A percentile compares a stretch with the other conserved stretches of the same genome.
Conservation (phyloP, 2,113 vertebrate genomes). For the Notothenia rossii region DNA sequence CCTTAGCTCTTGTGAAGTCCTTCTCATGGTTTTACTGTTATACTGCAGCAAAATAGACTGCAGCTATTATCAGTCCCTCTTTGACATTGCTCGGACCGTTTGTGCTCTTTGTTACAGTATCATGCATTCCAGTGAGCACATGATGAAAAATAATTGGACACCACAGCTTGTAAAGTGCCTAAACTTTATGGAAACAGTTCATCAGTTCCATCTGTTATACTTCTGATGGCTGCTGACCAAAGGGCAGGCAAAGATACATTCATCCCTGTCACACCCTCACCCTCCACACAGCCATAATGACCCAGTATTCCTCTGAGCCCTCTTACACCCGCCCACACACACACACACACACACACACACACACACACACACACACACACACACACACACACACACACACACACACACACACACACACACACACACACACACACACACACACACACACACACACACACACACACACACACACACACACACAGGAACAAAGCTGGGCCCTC, state of each 20-base stretch:
- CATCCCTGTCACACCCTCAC: constrained; percentile 64
- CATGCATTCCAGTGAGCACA: constrained; percentile 35
- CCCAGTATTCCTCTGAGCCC: constrained; percentile 70
- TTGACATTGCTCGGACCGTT: neutral
- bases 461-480: constrained; percentile 37
- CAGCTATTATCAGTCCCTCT: neutral
- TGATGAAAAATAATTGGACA: constrained; percentile 55
- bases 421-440: neutral
- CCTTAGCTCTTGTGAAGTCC: neutral
- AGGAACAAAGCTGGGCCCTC: constrained; percentile 67
- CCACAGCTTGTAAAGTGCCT: constrained; percentile 45
- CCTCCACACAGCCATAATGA: constrained; percentile 67
- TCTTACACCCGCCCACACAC: constrained; percentile 15
- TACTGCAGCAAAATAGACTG: neutral
- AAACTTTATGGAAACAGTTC: constrained; percentile 64
- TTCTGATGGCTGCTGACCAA: constrained; percentile 75
- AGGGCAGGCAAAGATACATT: constrained; percentile 74
- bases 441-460: constrained; percentile 17
- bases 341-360: constrained; percentile 27
- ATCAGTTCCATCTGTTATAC: constrained; percentile 71
- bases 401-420: constrained; percentile 4
- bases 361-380: constrained; percentile 14
- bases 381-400: constrained; percentile 32
- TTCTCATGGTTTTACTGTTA: neutral
- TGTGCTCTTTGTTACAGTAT: constrained; percentile 29